A percentile compares a stretch with the other conserved stretches of the same genome.
phyloP scores from a whole-genome alignment of 2,113 vertebrate genomes.

The Prunella fulvescens region DNA sequence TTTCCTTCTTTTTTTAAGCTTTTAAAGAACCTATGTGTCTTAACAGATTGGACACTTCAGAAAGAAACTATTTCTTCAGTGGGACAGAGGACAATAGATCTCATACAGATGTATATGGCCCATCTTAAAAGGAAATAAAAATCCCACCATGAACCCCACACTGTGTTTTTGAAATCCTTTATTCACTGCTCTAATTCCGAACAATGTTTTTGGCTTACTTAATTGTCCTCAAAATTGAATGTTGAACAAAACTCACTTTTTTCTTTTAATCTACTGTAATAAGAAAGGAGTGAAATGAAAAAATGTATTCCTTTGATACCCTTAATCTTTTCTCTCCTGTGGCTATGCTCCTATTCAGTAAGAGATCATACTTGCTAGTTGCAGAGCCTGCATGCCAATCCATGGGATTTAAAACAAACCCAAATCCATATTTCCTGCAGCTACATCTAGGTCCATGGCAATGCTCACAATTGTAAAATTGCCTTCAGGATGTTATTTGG shows the following conservation, averaged over 20 bases:
- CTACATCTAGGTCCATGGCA: background rate
- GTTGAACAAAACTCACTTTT: constrained; percentile 47
- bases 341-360: constrained; percentile 44
- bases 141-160: constrained; percentile 43
- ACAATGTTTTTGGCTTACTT: constrained; percentile 66
- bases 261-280: constrained; percentile 55
- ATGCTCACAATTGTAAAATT: background rate
- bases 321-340: constrained; percentile 63
- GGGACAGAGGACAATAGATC: constrained; percentile 54
- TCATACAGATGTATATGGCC: constrained; percentile 41
- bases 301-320: constrained; percentile 57
- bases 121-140: constrained; percentile 50
- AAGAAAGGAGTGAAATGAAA: constrained; percentile 59
- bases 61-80: constrained; percentile 46
- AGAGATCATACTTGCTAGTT: constrained; percentile 29
- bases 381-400: background rate
- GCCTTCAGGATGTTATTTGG: background rate
- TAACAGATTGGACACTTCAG: constrained; percentile 31
- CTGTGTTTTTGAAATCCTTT: constrained; percentile 61
- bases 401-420: constrained; percentile 24
- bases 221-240: constrained; percentile 58
- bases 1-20: background rate
- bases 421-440: constrained; percentile 36
- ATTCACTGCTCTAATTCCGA: constrained; percentile 52
- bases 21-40: constrained; percentile 42